Evolutionary conservation across 2,797 vertebrate genomes (phyloP).

Genomic region (Cichlasoma orientale): DNA sequence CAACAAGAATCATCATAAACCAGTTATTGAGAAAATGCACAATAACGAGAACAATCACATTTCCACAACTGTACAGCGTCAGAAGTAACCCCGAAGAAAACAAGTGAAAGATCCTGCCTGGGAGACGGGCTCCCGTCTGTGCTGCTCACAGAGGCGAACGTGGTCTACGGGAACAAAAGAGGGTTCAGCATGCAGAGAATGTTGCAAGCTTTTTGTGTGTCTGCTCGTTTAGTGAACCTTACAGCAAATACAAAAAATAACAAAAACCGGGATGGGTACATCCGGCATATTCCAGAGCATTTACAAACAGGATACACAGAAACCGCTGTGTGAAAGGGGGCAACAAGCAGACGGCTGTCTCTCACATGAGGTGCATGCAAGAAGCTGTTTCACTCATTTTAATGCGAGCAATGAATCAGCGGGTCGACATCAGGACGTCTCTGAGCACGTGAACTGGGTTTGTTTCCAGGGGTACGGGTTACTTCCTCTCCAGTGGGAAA

Average conservation of each 20-base stretch:
- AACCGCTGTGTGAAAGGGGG: conserved; percentile 61
- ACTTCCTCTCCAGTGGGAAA: conserved; percentile 6
- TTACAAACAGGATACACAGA: conserved; percentile 50
- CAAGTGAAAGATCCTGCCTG: conserved; percentile 32
- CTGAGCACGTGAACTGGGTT: neutral
- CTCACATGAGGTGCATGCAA: conserved; percentile 74
- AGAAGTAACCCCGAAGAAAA: conserved; percentile 66
- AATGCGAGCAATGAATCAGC: conserved; percentile 16
- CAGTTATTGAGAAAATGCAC: conserved; percentile 96
- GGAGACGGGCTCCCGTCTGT: neutral
- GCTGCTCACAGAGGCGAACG: conserved; percentile 47
- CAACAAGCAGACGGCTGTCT: conserved; percentile 53
- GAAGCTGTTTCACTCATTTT: conserved; percentile 45
- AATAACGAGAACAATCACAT: conserved; percentile 91
- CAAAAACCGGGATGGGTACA: neutral
- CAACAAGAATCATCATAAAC: conserved; percentile 92
- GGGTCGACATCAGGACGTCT: conserved; percentile 18
- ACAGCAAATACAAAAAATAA: neutral
- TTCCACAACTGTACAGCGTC: conserved; percentile 89
- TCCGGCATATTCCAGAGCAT: conserved; percentile 39
- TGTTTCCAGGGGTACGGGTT: neutral
- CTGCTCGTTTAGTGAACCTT: conserved; percentile 5
- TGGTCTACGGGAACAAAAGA: conserved; percentile 30
- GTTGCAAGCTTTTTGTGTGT: conserved; percentile 37
- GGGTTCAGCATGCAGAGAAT: conserved; percentile 75